Conservation (phyloP, 2,113 vertebrate genomes). For the Daboia siamensis region DNA sequence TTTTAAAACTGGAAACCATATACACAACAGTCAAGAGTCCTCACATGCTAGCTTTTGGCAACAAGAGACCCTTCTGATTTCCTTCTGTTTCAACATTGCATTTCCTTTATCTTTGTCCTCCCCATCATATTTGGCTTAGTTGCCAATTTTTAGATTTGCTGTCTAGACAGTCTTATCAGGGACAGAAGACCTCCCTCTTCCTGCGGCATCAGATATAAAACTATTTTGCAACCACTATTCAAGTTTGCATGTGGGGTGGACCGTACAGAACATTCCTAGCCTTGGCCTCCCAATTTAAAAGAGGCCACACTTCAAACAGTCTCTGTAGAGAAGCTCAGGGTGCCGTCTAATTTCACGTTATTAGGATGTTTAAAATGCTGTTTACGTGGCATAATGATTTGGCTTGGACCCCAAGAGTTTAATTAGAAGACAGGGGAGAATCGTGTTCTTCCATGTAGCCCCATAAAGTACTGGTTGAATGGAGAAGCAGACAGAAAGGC, state of each 20-base stretch:
- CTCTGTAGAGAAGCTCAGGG: slow-evolving; percentile 22
- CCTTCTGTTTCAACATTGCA: background rate
- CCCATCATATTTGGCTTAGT: background rate
- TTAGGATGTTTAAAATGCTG: slow-evolving; percentile 47
- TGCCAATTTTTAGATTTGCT: background rate
- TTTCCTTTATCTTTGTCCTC: background rate
- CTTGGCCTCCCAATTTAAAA: slow-evolving; percentile 6
- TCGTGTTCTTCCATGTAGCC: slow-evolving; percentile 40
- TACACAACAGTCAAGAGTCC: background rate
- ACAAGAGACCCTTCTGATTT: background rate
- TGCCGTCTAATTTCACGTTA: background rate
- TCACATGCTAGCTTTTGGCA: background rate
- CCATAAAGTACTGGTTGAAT: slow-evolving; percentile 30
- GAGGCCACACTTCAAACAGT: slow-evolving; percentile 41
- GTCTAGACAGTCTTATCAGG: background rate
- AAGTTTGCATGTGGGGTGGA: slow-evolving; percentile 38
- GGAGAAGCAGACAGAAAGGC: slow-evolving; percentile 21
- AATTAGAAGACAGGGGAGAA: slow-evolving; percentile 41
- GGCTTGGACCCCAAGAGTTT: slow-evolving; percentile 38
- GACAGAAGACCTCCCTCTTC: background rate
- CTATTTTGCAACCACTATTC: background rate
- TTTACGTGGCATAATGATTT: slow-evolving; percentile 58
- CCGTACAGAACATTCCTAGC: slow-evolving; percentile 4
- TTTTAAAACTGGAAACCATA: background rate
- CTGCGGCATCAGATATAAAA: background rate